Percentiles rank a stretch among this genome's conserved stretches.
These are phyloP conservation scores for Drosophila macrospina DNA, from an alignment of 2,888 invertebrate species.

Conservation along the genomic window DNA sequence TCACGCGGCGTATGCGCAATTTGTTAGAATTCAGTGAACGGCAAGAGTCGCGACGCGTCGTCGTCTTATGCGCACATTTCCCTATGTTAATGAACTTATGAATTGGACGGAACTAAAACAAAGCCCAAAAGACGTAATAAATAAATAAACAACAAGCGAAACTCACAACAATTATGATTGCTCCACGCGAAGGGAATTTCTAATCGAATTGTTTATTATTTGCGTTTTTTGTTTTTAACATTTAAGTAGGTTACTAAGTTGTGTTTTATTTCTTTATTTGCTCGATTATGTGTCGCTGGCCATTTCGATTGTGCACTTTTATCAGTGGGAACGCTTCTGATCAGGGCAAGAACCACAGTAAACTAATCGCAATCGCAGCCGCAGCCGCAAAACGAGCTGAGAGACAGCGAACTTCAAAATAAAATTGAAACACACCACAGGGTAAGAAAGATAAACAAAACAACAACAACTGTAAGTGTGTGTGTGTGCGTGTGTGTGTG, in stretches of 20 bases:
- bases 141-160: too few relatives aligned
- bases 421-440: constrained; percentile 54
- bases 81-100: constrained; percentile 20
- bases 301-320: constrained; percentile 13
- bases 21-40: constrained; percentile 6
- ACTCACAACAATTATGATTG: constrained; percentile 17
- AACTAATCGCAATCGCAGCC: constrained; percentile 26
- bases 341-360: constrained; percentile 25
- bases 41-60: neutral
- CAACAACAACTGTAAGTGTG: neutral
- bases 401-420: constrained; percentile 27
- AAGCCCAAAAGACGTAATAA: constrained; percentile 15
- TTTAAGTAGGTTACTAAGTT: too few relatives aligned
- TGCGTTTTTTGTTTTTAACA: constrained; percentile 8
- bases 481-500: constrained; percentile 6
- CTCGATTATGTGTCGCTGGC: constrained; percentile 22
- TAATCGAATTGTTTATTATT: constrained; percentile 7
- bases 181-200: neutral
- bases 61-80: constrained; percentile 6
- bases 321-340: constrained; percentile 36
- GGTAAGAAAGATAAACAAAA: constrained; percentile 46
- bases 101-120: constrained; percentile 15
- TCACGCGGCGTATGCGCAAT: constrained; percentile 65
- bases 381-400: constrained; percentile 7
- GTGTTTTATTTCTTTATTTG: constrained; percentile 11